A percentile compares a stretch with the other conserved stretches of the same genome.
These are phyloP conservation scores for Cettia cetti DNA, from an alignment of 2,113 vertebrate genomes.

Conservation along the genomic window DNA sequence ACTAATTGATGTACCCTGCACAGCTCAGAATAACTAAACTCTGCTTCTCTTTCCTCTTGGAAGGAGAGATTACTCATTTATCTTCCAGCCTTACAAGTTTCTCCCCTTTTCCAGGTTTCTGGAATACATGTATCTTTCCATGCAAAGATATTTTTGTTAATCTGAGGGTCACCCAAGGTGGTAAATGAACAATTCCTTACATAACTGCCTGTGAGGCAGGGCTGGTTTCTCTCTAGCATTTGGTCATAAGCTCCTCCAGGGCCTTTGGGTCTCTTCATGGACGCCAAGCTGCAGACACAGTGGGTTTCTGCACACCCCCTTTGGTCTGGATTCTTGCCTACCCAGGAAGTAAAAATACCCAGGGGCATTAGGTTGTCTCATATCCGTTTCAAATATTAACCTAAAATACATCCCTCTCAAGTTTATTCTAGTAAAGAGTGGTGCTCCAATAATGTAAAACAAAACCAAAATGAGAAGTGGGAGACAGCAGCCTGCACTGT, in stretches of 20 bases:
- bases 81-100: not conserved
- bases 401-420: not conserved
- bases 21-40: not conserved
- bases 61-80: not conserved
- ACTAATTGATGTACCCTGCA: not conserved
- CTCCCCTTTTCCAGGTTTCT: not conserved
- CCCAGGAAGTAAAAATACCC: not conserved
- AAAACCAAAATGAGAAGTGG: not conserved
- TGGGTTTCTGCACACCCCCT: not conserved
- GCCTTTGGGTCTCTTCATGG: not conserved
- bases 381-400: not conserved
- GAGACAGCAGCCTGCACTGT: not conserved
- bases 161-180: not conserved
- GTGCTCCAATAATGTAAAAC: not conserved
- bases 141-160: not conserved
- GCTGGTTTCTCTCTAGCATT: not conserved
- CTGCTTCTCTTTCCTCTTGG: not conserved
- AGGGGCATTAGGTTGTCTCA: not conserved
- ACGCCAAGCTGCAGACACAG: not conserved
- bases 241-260: not conserved
- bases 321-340: not conserved
- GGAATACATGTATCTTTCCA: not conserved
- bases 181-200: not conserved
- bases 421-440: not conserved
- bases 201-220: not conserved